Base-by-base conservation (phyloP, 2,113 vertebrate genomes). In the Spea bombifrons region DNA sequence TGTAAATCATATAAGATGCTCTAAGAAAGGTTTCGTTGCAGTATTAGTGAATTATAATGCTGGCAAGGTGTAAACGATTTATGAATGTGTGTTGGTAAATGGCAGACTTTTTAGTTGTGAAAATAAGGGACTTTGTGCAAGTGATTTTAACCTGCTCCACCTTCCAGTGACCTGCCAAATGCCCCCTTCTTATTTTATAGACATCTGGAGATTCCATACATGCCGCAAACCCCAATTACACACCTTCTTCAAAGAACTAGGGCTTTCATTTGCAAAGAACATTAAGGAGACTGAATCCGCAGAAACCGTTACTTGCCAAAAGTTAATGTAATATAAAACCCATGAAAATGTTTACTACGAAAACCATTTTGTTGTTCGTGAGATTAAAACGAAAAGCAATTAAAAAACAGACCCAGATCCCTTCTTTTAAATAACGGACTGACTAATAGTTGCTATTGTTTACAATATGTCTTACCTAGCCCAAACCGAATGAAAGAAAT, bases 131-230 rank as follows among this genome's bases (percentile, higher is more conserved):
- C 84, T 86, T 63, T 81, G 87, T 89, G 84, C 83, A 82, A 84
- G 88, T 89, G 88, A 88, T 89, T 90, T 89, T 90, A 92, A 96
- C 93, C 93, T 91, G 90, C 90, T 89, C 91, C 91, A 90, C 93
- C 94, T 93, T 90, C 86, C 85, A 86, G 86, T 94, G 95, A 95
- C 95, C 94, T 93, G 89, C 94, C 91, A 92, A 92, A 90, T 88
- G 88, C 93, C 93, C 30, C 89, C 90, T 85, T 94, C 86, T 86
- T 86, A 90, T 88, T 95, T 88, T 87, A 92, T 93, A 89, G 92
- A 92, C 95, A 97, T 96, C 95, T 97, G 96, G 94, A 94, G 95
- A 97, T 97, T 95, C 95, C 93, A 90, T 90, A 89, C 92, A 91
- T 94, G 94, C 94, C 92, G 94, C 91, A 89, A 89, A 93, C 87